Conservation (phyloP, 1,140 invertebrate species). For the Oedothorax gibbosus region DNA sequence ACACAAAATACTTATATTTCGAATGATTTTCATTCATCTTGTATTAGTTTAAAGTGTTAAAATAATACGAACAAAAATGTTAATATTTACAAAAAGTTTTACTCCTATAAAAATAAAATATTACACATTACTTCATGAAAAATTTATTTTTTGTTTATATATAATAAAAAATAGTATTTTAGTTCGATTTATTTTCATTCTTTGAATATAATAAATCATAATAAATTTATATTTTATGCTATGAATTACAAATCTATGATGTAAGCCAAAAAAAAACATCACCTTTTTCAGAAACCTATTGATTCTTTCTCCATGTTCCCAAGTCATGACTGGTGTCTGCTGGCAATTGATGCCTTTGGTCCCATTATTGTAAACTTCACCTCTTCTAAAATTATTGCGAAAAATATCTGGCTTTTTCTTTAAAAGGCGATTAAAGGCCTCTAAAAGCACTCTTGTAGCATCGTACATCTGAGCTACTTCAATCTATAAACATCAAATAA, state of each 20-base stretch:
- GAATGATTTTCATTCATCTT: no score
- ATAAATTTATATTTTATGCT: background rate
- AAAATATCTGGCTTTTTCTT: conserved; percentile 84
- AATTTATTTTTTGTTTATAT: no score
- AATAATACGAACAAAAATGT: no score
- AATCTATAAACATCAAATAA: conserved; percentile 40
- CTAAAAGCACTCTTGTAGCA: conserved; percentile 87
- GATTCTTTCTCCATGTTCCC: conserved; percentile 90
- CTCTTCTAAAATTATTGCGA: conserved; percentile 74
- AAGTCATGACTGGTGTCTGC: conserved; percentile 78
- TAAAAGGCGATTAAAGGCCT: conserved; percentile 86
- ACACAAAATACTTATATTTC: no score
- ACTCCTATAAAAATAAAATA: no score
- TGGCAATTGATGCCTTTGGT: conserved; percentile 83
- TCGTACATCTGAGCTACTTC: conserved; percentile 91
- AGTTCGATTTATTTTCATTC: background rate
- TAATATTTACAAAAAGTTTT: no score
- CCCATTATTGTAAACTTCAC: conserved; percentile 74
- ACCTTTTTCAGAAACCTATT: conserved; percentile 87
- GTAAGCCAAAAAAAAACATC: conserved; percentile 60
- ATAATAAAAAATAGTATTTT: background rate
- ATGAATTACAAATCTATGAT: no score
- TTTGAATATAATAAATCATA: background rate
- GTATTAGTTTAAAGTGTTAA: no score
- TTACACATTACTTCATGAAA: no score